These are phyloP conservation scores for Dysdera silvatica DNA, from an alignment of 1,140 invertebrate genomes.

Conservation along the genomic window DNA sequence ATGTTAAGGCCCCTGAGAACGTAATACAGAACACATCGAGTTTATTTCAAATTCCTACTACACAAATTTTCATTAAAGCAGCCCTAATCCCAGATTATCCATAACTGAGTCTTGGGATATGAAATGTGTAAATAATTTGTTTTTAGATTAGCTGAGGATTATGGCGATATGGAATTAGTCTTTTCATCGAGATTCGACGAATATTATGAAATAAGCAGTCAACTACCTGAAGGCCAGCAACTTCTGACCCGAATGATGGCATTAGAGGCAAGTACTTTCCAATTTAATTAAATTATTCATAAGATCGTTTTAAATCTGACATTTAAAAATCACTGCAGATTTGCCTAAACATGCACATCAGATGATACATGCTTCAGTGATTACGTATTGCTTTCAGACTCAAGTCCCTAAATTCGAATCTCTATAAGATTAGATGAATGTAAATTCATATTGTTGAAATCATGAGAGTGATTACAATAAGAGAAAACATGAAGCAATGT, in stretches of 20 bases:
- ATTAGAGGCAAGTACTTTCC: slow-evolving; percentile 52
- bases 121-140: not conserved
- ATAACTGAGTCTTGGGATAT: not conserved
- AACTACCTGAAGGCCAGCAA: slow-evolving; percentile 50
- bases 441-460: too few species aligned
- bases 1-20: not conserved
- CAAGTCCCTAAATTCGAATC: too few species aligned
- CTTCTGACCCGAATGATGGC: slow-evolving; percentile 68
- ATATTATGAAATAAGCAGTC: slow-evolving; percentile 61
- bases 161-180: slow-evolving; percentile 68
- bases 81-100: not conserved
- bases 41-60: not conserved
- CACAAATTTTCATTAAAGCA: not conserved
- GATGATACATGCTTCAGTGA: too few species aligned
- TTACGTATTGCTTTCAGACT: too few species aligned
- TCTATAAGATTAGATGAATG: too few species aligned
- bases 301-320: too few species aligned
- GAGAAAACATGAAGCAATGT: too few species aligned
- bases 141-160: slow-evolving; percentile 63
- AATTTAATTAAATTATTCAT: not conserved
- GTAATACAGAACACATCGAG: not conserved
- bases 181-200: slow-evolving; percentile 67
- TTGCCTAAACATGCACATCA: too few species aligned
- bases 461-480: too few species aligned
- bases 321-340: too few species aligned